Evolutionary conservation across 1,140 invertebrate species (phyloP), one percentile per base, ranked within the genome.

Genomic region (Tetramorium alpestre): DNA sequence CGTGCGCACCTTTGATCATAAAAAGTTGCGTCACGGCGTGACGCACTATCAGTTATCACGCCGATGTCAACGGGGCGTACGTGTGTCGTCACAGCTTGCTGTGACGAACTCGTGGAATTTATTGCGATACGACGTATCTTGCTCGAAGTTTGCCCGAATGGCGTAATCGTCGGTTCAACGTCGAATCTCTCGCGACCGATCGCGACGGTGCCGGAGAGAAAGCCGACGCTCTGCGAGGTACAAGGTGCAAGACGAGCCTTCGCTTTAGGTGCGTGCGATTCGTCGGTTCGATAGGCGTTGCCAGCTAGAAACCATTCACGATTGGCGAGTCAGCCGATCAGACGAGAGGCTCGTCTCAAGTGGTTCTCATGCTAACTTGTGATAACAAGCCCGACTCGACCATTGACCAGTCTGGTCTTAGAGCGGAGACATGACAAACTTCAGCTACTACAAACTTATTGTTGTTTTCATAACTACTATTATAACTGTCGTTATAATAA

Each of bases 201-300:
- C 54, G 13, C 28, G 4, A 64, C 13, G 38, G 11, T 25, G 64
- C 33, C 73, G 81, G 88, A 87, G 89, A 88, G 92, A 92, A 92
- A 93, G 88, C 41, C 90, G 69, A 67, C 5, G 60, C 1, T 3
- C 7, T 13, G 18, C 8, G 8, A 47, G 18, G n/a, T 60, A n/a
- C 67, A 82, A 33, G 69, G 85, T 76, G 38, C 49, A 64, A 54
- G 86, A 67, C 88, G 87, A 18, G 87, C 86, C 89, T 60, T 51
- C 70, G 56, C 41, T n/a, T 13, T 13, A 22, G 44, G 28, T 28
- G 16, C 18, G 28, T 47, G 76, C 10, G 70, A 92, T 93, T 93
- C 91, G 92, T 78, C 49, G 56, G n/a, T 72, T 56, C 54, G 22
- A 86, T 87, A 90, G 91, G 92, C 87, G 77, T 90, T 80, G 90